A percentile compares a stretch with the other conserved stretches of the same genome.
Evolutionary conservation across 2,888 invertebrate species (phyloP).

Genomic region (Drosophila sordidula): DNA sequence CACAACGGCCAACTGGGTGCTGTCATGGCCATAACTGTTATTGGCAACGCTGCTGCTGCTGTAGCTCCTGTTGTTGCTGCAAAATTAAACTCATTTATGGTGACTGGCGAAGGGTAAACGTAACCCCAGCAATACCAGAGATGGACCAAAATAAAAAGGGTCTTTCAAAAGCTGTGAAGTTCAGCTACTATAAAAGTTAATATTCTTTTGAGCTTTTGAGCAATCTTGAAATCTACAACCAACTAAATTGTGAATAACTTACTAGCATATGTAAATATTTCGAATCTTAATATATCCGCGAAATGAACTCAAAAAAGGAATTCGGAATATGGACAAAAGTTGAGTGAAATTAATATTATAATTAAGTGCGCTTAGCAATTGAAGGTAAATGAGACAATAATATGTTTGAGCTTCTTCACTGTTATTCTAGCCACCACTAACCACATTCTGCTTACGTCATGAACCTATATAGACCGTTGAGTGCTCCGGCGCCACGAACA

Average conservation of each 20-base stretch:
- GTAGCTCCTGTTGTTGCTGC: slow-evolving; percentile 41
- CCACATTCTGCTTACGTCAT: slow-evolving; percentile 54
- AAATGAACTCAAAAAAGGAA: neutral
- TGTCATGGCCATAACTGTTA: slow-evolving; percentile 65
- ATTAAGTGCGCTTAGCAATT: no score
- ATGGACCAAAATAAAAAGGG: neutral
- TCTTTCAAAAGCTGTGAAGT: slow-evolving; percentile 3
- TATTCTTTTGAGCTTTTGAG: neutral
- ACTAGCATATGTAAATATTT: neutral
- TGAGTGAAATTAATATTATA: neutral
- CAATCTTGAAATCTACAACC: no score
- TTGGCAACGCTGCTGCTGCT: slow-evolving; percentile 43
- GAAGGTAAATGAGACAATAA: neutral
- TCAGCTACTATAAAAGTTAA: slow-evolving; percentile 2
- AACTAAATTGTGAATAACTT: no score
- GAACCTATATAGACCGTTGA: slow-evolving; percentile 36
- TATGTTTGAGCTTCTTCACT: neutral
- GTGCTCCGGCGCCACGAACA: slow-evolving; percentile 80
- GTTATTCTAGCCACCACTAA: neutral
- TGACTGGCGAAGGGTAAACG: slow-evolving; percentile 26
- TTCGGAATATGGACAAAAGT: neutral
- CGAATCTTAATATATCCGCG: neutral
- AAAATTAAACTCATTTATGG: slow-evolving; percentile 65
- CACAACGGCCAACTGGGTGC: slow-evolving; percentile 68
- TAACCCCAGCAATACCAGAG: slow-evolving; percentile 8